These are phyloP conservation scores for Cairina moschata DNA, from an alignment of 2,113 vertebrate species.

Conservation along the genomic window DNA sequence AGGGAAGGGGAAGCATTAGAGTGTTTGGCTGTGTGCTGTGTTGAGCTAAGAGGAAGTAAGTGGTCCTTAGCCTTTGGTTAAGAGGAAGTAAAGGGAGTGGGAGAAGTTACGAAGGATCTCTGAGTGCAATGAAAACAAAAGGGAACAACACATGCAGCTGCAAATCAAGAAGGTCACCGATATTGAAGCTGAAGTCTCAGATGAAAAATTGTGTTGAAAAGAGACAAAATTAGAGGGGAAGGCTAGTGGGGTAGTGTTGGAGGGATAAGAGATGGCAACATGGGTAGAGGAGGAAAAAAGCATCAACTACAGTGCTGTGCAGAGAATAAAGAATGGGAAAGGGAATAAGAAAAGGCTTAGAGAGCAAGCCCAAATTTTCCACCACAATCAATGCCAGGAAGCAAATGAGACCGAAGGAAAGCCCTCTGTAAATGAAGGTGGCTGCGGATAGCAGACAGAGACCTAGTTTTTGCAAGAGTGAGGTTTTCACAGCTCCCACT, in stretches of 20 bases:
- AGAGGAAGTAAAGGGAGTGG: background rate
- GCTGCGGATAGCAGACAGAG: background rate
- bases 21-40: background rate
- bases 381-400: background rate
- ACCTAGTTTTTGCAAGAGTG: background rate
- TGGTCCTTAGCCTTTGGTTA: background rate
- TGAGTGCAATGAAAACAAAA: background rate
- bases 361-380: background rate
- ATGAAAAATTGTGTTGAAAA: background rate
- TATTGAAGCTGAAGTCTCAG: background rate
- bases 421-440: background rate
- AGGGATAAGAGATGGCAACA: background rate
- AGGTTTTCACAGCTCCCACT: background rate
- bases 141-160: background rate
- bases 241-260: background rate
- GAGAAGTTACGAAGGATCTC: background rate
- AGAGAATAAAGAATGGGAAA: background rate
- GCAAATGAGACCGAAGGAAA: background rate
- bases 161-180: background rate
- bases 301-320: background rate
- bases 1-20: background rate
- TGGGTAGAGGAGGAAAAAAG: background rate
- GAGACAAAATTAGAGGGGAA: background rate
- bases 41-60: background rate
- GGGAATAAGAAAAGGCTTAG: background rate